Evolutionary conservation across 2,113 vertebrate genomes (phyloP), one percentile per base, ranked within the genome.

Genomic region (Murina feae): DNA sequence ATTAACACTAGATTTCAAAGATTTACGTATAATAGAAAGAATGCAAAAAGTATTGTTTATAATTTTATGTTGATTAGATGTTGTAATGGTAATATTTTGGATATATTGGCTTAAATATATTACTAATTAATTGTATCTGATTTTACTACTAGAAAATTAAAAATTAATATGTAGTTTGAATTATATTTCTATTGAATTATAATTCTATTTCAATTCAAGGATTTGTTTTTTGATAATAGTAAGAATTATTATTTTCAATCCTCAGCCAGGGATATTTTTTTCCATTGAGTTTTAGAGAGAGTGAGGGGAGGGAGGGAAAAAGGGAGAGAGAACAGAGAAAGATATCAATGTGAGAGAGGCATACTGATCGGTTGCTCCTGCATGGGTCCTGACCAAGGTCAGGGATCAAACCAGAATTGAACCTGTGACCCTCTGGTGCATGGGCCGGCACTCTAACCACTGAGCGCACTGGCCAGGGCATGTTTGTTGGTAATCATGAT

Each of bases 11-110:
- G 60, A 81, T 81, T 91, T 94, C 39, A 25, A 66, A 71, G 86
- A 85, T 14, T 66, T 90, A 49, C 9, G 5, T 55, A 87, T 44
- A 68, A 90, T 91, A 17, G 76, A 81, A 85, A 72, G 28, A 83
- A 32, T 78, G 8, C 1, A 89, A 86, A 91, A 89, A 23, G 47
- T 44, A 39, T 53, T 6, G 7, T 51, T 80, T 82, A 76, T 68
- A 71, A 82, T 72, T 71, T 91, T 82, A 11, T 66, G 47, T 78
- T 86, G 68, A 83, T 96, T 89, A 68, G 69, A 72, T 71, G 4
- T 60, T 92, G 6, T 58, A 86, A 86, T 86, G 23, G 44, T 79
- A 88, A 55, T 83, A 90, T 25, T 65, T 90, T 90, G 76, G 9
- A n/a, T 93, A 16, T 72, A 30, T 21, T 69, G 39, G 35, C 32